Evolutionary conservation across 2,113 vertebrate species (phyloP).

Genomic region (Phodopus roborovskii): DNA sequence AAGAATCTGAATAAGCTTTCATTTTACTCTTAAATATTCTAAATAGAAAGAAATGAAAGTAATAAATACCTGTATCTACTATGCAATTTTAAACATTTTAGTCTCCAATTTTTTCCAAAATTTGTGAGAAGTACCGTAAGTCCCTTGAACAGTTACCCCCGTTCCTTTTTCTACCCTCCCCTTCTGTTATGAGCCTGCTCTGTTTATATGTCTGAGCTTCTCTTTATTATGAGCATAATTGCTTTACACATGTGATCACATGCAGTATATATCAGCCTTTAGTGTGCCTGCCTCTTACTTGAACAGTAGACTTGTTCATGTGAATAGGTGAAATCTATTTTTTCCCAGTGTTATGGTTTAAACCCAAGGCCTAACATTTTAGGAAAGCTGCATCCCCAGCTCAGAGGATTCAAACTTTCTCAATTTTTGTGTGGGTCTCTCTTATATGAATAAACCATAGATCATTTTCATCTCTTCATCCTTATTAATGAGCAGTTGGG

Average conservation of each 20-base stretch:
- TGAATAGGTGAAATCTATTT: not conserved
- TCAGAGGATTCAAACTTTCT: not conserved
- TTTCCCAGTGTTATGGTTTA: not conserved
- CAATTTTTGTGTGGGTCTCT: not conserved
- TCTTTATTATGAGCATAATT: not conserved
- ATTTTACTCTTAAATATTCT: not conserved
- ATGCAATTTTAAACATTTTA: not conserved
- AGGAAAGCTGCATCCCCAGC: not conserved
- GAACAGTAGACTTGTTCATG: not conserved
- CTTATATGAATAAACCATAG: not conserved
- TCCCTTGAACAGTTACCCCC: not conserved
- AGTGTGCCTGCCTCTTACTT: not conserved
- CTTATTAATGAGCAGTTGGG: not conserved
- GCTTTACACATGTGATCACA: not conserved
- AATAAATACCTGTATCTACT: not conserved
- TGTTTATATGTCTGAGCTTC: not conserved
- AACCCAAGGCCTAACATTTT: not conserved
- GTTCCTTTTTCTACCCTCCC: not conserved
- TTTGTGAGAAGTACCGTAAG: not conserved
- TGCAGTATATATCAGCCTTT: not conserved
- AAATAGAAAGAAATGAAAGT: not conserved
- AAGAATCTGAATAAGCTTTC: not conserved
- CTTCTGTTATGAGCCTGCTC: not conserved
- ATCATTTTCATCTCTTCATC: constrained; percentile 28
- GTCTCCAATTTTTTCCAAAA: constrained; percentile 33